Evolutionary conservation across 2,113 vertebrate species (phyloP).

Genomic region (Parus major): DNA sequence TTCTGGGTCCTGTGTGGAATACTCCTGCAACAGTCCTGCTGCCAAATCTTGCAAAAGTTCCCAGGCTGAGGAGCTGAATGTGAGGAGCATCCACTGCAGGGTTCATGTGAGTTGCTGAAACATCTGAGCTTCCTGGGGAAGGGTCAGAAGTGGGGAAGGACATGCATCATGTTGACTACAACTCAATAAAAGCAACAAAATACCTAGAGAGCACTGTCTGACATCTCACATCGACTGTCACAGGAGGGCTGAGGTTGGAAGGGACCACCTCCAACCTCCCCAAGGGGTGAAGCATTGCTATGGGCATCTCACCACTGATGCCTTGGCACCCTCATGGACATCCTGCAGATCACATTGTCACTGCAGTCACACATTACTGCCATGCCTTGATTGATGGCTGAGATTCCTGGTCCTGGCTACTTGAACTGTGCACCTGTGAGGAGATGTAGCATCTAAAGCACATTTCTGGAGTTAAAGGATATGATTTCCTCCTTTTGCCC

Average conservation of each 20-base stretch:
- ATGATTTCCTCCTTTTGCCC: background rate
- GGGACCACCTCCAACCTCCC: background rate
- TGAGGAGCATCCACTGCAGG: background rate
- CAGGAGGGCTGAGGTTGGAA: background rate
- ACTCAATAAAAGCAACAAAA: background rate
- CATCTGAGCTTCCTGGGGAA: background rate
- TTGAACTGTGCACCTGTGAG: background rate
- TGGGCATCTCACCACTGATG: background rate
- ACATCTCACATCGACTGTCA: background rate
- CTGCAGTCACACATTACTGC: accelerated
- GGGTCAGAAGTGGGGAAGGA: background rate
- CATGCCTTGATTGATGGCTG: background rate
- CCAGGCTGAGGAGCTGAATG: conserved; percentile 44
- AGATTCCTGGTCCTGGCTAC: background rate
- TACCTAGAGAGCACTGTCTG: background rate
- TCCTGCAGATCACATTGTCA: background rate
- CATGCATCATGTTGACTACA: accelerated
- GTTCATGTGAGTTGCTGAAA: background rate
- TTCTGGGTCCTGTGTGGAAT: conserved; percentile 66
- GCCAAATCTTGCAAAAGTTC: conserved; percentile 65
- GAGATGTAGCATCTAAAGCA: background rate
- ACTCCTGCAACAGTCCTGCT: background rate
- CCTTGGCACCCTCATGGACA: background rate
- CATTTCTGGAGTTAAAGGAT: background rate
- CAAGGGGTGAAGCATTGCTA: accelerated